Evolutionary conservation across 2,888 invertebrate species (phyloP).

Genomic region (Caenorhabditis panamensis): DNA sequence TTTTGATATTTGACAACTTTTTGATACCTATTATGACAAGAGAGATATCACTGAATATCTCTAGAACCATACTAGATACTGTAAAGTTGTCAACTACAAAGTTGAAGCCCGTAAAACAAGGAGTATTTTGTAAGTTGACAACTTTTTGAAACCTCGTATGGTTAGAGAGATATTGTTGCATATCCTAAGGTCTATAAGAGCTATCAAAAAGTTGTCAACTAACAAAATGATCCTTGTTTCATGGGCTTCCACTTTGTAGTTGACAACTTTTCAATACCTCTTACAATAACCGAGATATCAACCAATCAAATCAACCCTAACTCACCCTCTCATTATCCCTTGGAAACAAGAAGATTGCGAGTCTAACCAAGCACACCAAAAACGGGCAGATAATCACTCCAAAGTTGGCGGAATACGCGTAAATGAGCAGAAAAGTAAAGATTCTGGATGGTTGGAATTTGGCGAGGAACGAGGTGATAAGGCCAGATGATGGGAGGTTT

Average conservation of each 20-base stretch:
- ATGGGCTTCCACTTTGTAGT: background rate
- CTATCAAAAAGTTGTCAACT: background rate
- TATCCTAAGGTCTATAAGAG: background rate
- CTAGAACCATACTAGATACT: no score
- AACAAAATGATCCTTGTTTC: background rate
- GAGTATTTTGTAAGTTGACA: no score
- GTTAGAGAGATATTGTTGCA: no score
- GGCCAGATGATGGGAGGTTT: conserved; percentile 30
- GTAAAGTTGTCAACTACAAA: no score
- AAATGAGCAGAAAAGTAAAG: conserved; percentile 9
- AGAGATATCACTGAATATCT: no score
- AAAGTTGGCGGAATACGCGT: conserved; percentile 27
- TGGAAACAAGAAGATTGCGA: conserved; percentile 30
- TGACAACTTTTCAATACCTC: background rate
- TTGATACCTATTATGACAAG: no score
- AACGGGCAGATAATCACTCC: conserved; percentile 29
- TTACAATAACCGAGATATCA: background rate
- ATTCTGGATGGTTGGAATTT: conserved; percentile 4
- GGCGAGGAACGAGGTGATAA: conserved; percentile 24
- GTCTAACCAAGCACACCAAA: conserved; percentile 20
- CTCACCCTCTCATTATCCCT: conserved; percentile 21
- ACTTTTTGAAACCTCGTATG: no score
- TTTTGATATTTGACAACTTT: no score
- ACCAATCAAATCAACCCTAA: background rate
- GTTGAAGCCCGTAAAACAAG: no score